Conservation (phyloP, 2,113 vertebrate genomes). For the Gymnobelideus leadbeateri region DNA sequence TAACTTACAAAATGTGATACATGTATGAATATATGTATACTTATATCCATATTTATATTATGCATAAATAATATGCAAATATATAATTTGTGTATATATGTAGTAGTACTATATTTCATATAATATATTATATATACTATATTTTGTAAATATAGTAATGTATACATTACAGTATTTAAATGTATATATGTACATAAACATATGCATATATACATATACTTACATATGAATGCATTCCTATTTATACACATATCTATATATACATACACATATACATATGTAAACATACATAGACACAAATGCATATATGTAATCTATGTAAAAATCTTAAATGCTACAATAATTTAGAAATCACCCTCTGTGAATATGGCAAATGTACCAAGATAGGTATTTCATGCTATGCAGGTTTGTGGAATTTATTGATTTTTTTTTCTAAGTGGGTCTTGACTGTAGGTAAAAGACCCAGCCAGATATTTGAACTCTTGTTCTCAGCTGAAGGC, state of each 20-base stretch:
- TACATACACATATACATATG: rapidly evolving
- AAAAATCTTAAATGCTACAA: neutral
- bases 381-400: neutral
- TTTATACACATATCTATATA: too few relatives aligned
- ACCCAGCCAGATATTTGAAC: neutral
- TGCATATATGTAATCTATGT: too few relatives aligned
- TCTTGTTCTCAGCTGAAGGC: neutral
- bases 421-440: neutral
- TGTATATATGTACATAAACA: neutral
- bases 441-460: neutral
- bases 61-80: neutral
- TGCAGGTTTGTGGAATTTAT: neutral
- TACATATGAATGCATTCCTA: neutral
- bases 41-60: neutral
- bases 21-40: neutral
- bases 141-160: neutral
- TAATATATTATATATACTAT: neutral
- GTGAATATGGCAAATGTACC: neutral
- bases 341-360: neutral
- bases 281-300: too few relatives aligned
- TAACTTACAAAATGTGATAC: neutral
- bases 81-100: neutral
- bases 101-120: neutral
- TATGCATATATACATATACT: neutral
- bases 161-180: neutral